phyloP scores from a whole-genome alignment of 2,888 invertebrate species.

The Iselma pallidipennis region DNA sequence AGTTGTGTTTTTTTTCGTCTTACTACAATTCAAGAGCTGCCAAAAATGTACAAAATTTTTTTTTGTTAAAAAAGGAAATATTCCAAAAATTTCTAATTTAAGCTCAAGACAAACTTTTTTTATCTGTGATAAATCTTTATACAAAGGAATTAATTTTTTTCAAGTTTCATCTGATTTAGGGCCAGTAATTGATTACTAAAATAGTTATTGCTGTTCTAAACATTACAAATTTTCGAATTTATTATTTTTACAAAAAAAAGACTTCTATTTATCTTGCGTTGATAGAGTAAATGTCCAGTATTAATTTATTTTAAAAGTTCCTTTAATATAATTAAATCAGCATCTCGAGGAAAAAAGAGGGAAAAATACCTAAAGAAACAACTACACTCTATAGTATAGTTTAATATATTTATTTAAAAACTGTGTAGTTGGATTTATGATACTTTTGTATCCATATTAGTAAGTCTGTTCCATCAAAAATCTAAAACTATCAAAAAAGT shows the following conservation, averaged over 20 bases:
- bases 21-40: slow-evolving; percentile 29
- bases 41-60: slow-evolving; percentile 37
- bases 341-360: background rate
- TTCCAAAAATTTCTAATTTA: slow-evolving; percentile 9
- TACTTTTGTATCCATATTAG: too few relatives aligned
- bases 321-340: background rate
- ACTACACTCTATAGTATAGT: background rate
- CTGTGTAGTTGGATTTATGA: too few relatives aligned
- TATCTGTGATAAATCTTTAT: slow-evolving; percentile 29
- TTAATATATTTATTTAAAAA: too few relatives aligned
- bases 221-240: too few relatives aligned
- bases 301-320: slow-evolving; percentile 19
- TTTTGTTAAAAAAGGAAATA: too few relatives aligned
- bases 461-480: too few relatives aligned
- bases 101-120: slow-evolving; percentile 23
- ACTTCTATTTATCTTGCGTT: too few relatives aligned
- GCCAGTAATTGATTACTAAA: background rate
- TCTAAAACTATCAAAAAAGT: too few relatives aligned
- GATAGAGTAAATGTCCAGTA: slow-evolving; percentile 25
- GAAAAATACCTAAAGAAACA: background rate
- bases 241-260: too few relatives aligned
- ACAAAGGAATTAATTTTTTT: slow-evolving; percentile 2
- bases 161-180: background rate
- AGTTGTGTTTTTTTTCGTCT: slow-evolving; percentile 9
- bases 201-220: too few relatives aligned